phyloP scores from a whole-genome alignment of 1,140 invertebrate genomes.

The Streblospio benedicti region DNA sequence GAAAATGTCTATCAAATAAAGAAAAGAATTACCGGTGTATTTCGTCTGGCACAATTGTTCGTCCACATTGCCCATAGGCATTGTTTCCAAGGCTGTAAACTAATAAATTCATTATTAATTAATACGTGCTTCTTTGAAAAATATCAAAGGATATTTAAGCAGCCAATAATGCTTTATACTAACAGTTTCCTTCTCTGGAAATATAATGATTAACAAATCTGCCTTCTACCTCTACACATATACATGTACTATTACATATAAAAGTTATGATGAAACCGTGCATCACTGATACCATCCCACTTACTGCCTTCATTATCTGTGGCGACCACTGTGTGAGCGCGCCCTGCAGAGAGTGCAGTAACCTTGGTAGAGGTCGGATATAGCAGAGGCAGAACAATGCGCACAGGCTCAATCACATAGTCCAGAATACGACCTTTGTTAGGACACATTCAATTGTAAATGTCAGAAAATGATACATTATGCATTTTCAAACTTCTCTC shows the following conservation, averaged over 20 bases:
- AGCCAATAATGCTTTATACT: too few species aligned
- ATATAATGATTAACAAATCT: constrained; percentile 7
- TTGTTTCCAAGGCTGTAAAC: constrained; percentile 85
- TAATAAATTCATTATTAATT: constrained; percentile 22
- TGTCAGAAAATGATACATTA: constrained; percentile 4
- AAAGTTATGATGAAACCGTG: too few species aligned
- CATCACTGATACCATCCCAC: too few species aligned
- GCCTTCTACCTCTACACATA: neutral
- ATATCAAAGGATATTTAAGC: constrained; percentile 2
- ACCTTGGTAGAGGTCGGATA: constrained; percentile 48
- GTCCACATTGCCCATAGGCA: constrained; percentile 85
- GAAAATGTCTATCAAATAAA: neutral
- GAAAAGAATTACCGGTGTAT: constrained; percentile 51
- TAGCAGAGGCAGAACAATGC: constrained; percentile 63
- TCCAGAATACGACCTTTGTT: constrained; percentile 58
- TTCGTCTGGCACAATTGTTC: constrained; percentile 69
- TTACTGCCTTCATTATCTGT: constrained; percentile 62
- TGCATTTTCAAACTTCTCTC: too few species aligned
- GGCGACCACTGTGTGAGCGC: constrained; percentile 75
- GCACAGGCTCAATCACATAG: constrained; percentile 64
- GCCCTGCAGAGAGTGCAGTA: constrained; percentile 57
- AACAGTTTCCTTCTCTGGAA: neutral
- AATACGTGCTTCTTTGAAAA: neutral
- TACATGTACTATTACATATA: neutral
- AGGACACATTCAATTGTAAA: too few species aligned